A percentile compares a stretch with the other conserved stretches of the same genome.
phyloP scores from a whole-genome alignment of 2,888 invertebrate genomes.

The Brachynemurus nebulosus region DNA sequence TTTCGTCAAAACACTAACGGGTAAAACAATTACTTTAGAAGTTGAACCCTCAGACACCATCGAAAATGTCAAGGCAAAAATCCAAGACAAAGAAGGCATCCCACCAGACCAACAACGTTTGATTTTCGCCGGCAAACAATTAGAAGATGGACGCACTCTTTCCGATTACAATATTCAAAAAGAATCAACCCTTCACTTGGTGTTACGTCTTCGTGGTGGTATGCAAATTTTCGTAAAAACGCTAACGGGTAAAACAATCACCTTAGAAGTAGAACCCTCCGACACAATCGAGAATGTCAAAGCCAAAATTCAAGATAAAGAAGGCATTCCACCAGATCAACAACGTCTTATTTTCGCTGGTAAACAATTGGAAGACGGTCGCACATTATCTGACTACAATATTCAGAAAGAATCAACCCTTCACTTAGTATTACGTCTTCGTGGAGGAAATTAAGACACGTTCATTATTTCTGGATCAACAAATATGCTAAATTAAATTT shows the following conservation, averaged over 20 bases:
- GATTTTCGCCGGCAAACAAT: constrained; percentile 83
- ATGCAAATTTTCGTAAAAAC: constrained; percentile 53
- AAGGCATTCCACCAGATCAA: constrained; percentile 64
- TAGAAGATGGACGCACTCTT: constrained; percentile 71
- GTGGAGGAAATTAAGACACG: constrained; percentile 54
- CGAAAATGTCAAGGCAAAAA: constrained; percentile 88
- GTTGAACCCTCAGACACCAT: constrained; percentile 74
- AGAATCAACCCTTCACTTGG: constrained; percentile 85
- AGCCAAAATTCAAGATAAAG: constrained; percentile 49
- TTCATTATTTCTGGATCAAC: constrained; percentile 34
- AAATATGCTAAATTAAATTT: constrained; percentile 56
- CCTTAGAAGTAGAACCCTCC: constrained; percentile 39
- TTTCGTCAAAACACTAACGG: constrained; percentile 31
- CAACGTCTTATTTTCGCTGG: constrained; percentile 50
- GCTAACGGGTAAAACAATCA: constrained; percentile 42
- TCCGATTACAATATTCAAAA: constrained; percentile 84
- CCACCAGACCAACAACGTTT: constrained; percentile 80
- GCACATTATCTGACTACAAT: constrained; percentile 48
- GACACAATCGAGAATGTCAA: constrained; percentile 48
- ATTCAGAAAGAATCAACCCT: constrained; percentile 47
- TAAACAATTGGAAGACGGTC: constrained; percentile 54
- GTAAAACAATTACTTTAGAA: constrained; percentile 38
- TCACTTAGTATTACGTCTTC: constrained; percentile 44
- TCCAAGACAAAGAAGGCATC: constrained; percentile 82
- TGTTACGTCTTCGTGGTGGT: constrained; percentile 59